These are phyloP conservation scores for Apotomis turbidana DNA, from an alignment of 2,888 invertebrate species.

Conservation along the genomic window DNA sequence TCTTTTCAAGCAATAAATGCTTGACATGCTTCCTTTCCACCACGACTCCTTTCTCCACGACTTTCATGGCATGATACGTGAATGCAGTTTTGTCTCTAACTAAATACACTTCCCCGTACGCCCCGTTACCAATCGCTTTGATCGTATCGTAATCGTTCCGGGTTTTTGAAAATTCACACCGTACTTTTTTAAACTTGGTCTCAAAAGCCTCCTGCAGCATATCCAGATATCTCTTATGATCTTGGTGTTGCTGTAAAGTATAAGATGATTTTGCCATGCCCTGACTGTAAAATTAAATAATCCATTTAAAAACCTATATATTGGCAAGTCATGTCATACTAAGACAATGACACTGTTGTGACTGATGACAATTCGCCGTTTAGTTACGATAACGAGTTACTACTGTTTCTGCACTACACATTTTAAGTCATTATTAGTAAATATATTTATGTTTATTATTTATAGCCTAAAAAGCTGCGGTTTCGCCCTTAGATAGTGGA, in stretches of 20 bases:
- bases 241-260: slow-evolving; percentile 64
- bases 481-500: too few relatives aligned
- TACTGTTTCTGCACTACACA: not conserved
- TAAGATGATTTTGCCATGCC: slow-evolving; percentile 64
- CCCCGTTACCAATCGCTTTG: slow-evolving; percentile 93
- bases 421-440: too few relatives aligned
- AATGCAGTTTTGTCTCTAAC: slow-evolving; percentile 85
- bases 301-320: slow-evolving; percentile 56
- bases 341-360: slow-evolving; percentile 47
- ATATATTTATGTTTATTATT: too few relatives aligned
- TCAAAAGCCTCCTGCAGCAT: slow-evolving; percentile 68
- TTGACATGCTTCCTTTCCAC: slow-evolving; percentile 95
- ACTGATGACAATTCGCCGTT: slow-evolving; percentile 23
- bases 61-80: slow-evolving; percentile 93
- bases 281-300: slow-evolving; percentile 49
- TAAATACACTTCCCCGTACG: slow-evolving; percentile 94
- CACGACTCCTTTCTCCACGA: slow-evolving; percentile 92
- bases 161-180: slow-evolving; percentile 48
- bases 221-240: slow-evolving; percentile 67
- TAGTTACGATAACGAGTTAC: slow-evolving; percentile 6
- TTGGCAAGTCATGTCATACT: slow-evolving; percentile 49
- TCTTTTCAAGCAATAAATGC: slow-evolving; percentile 94
- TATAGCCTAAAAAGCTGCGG: too few relatives aligned
- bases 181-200: slow-evolving; percentile 53
- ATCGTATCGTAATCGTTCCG: slow-evolving; percentile 87